A percentile compares a stretch with the other conserved stretches of the same genome.
phyloP scores from a whole-genome alignment of 2,797 vertebrate genomes.

The Artibeus lituratus region DNA sequence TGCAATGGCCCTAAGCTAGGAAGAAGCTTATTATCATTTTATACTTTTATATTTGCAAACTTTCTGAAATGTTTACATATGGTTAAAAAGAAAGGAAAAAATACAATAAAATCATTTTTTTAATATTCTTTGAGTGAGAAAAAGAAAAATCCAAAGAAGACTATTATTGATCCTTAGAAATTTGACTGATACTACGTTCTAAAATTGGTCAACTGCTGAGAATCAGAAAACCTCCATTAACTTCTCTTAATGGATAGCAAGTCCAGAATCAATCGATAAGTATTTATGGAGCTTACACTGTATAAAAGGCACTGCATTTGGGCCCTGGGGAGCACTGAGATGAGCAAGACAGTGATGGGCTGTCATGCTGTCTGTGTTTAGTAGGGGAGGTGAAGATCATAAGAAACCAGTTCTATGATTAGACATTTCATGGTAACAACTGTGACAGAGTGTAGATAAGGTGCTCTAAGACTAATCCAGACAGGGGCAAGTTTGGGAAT shows the following conservation, averaged over 20 bases:
- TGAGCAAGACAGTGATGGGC: neutral
- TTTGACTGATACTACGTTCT: constrained; percentile 14
- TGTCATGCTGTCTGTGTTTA: neutral
- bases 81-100: neutral
- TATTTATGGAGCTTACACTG: neutral
- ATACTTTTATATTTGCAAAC: neutral
- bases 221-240: constrained; percentile 59
- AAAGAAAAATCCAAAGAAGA: neutral
- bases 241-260: constrained; percentile 50
- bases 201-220: constrained; percentile 6
- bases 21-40: neutral
- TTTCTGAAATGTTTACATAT: neutral
- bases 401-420: neutral
- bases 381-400: neutral
- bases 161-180: constrained; percentile 37
- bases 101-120: neutral
- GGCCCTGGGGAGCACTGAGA: neutral
- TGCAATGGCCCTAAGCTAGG: rapidly evolving
- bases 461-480: neutral
- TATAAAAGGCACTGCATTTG: neutral
- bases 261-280: constrained; percentile 5
- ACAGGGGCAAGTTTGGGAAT: neutral
- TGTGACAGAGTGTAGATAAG: neutral
- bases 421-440: neutral
- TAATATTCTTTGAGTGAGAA: neutral